A percentile compares a stretch with the other conserved stretches of the same genome.
Conservation (phyloP, 2,888 invertebrate species). For the Hirtodrosophila confusa region DNA sequence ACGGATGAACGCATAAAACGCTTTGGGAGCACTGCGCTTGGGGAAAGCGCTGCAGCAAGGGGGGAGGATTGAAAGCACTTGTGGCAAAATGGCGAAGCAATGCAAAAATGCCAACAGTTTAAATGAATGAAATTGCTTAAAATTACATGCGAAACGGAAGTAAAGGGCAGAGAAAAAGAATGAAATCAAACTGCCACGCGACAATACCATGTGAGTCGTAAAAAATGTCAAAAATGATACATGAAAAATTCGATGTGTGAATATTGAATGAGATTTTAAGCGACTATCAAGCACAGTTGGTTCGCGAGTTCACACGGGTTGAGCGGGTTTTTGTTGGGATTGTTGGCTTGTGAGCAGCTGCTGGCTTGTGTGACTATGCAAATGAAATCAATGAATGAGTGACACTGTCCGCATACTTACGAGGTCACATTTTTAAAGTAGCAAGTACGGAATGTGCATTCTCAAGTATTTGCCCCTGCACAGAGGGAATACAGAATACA, state of each 20-base stretch:
- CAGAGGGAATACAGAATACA: no score
- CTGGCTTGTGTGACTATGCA: slow-evolving; percentile 17
- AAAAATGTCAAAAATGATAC: slow-evolving; percentile 54
- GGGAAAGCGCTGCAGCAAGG: slow-evolving; percentile 7
- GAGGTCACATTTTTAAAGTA: slow-evolving; percentile 19
- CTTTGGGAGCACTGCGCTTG: slow-evolving; percentile 37
- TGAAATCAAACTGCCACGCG: slow-evolving; percentile 4
- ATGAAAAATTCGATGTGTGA: slow-evolving; percentile 65
- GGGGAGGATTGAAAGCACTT: not conserved
- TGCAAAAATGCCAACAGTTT: slow-evolving; percentile 65
- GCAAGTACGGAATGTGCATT: not conserved
- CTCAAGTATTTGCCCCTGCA: not conserved
- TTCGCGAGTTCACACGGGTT: slow-evolving; percentile 19
- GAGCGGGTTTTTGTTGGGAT: slow-evolving; percentile 12
- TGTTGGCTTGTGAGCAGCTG: slow-evolving; percentile 1
- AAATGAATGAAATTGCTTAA: slow-evolving; percentile 73
- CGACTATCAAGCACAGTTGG: slow-evolving; percentile 63
- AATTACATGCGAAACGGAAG: slow-evolving; percentile 63
- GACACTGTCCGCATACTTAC: slow-evolving; percentile 11
- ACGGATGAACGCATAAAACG: slow-evolving; percentile 55
- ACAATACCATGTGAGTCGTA: slow-evolving; percentile 17
- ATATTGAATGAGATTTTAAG: slow-evolving; percentile 76
- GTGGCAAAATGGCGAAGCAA: slow-evolving; percentile 37
- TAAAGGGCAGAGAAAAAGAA: slow-evolving; percentile 45
- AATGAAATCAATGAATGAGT: slow-evolving; percentile 17